These are phyloP conservation scores for Pandemis corylana DNA, from an alignment of 2,888 invertebrate species.

Conservation along the genomic window DNA sequence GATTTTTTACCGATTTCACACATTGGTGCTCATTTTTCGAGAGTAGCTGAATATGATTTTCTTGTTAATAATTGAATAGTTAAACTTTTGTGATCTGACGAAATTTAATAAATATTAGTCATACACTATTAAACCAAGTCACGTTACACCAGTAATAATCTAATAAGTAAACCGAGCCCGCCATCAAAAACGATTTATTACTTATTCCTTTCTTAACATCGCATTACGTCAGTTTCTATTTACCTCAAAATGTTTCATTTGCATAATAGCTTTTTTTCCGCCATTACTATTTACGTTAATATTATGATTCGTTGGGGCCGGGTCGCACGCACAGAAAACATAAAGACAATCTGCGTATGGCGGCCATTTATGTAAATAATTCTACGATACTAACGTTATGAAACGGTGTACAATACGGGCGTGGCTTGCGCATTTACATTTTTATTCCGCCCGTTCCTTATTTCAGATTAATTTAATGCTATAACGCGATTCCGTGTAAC, in stretches of 20 bases:
- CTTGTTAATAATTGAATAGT: not conserved
- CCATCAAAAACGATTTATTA: conserved; percentile 76
- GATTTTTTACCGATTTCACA: not conserved
- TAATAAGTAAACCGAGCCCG: conserved; percentile 58
- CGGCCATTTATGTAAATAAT: conserved; percentile 84
- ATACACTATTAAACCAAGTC: conserved; percentile 12
- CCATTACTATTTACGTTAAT: conserved; percentile 83
- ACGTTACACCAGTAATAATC: conserved; percentile 59
- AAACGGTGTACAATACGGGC: conserved; percentile 72
- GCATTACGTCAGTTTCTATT: conserved; percentile 81
- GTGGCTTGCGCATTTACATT: conserved; percentile 73
- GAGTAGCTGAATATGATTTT: not conserved
- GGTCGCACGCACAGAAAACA: conserved; percentile 83
- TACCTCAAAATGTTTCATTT: conserved; percentile 84
- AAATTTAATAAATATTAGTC: conserved; percentile 9
- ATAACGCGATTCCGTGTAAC: conserved; percentile 45
- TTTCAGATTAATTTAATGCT: conserved; percentile 62
- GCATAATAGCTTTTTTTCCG: conserved; percentile 84
- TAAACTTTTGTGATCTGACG: not conserved
- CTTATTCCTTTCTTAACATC: conserved; percentile 71
- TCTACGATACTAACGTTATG: conserved; percentile 79
- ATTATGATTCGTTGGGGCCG: conserved; percentile 80
- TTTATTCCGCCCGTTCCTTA: conserved; percentile 71
- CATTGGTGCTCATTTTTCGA: not conserved
- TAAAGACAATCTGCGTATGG: conserved; percentile 82